phyloP scores from a whole-genome alignment of 2,888 invertebrate species.

The Oligia fasciuncula region DNA sequence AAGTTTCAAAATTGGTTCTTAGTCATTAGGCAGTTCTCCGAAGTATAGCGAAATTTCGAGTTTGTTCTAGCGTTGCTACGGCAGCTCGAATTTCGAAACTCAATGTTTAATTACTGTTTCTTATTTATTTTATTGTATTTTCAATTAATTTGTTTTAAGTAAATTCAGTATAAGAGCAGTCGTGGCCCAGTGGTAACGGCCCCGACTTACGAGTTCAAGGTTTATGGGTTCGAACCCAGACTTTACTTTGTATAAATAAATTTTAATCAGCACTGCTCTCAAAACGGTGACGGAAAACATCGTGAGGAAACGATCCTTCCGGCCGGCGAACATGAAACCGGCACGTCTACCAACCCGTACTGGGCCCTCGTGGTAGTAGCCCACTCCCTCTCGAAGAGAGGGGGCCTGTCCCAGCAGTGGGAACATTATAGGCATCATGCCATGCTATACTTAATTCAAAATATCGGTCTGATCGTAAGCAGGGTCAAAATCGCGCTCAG shows the following conservation, averaged over 20 bases:
- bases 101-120: neutral
- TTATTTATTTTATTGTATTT: neutral
- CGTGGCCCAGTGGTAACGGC: neutral
- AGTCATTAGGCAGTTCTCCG: constrained; percentile 13
- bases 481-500: neutral
- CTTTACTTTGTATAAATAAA: no score
- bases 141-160: neutral
- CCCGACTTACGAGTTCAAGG: neutral
- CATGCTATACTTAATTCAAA: neutral
- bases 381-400: neutral
- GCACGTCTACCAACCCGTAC: neutral
- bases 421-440: neutral
- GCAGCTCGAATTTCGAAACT: neutral
- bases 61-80: neutral
- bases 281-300: no score
- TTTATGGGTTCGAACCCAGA: no score
- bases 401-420: neutral
- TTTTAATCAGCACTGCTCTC: no score
- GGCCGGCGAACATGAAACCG: neutral
- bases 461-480: neutral
- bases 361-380: no score
- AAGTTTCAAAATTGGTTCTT: constrained; percentile 31
- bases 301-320: no score
- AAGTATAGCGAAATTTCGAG: constrained; percentile 7
- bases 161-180: neutral